These are phyloP conservation scores for Pheosia gnoma DNA, from an alignment of 2,888 invertebrate genomes.

Conservation along the genomic window DNA sequence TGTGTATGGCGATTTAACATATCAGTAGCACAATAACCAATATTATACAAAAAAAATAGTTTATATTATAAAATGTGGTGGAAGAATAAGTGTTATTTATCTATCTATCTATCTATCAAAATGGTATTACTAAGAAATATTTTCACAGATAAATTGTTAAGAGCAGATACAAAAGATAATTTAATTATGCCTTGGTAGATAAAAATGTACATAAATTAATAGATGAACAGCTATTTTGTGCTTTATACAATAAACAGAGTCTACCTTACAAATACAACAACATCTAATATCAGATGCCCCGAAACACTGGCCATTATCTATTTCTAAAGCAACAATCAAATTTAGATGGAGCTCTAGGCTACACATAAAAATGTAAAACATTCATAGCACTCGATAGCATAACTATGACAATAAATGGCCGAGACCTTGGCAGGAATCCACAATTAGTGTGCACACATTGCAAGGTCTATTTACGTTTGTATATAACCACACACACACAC, in stretches of 20 bases:
- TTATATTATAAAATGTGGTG: no score
- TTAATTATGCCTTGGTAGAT: no score
- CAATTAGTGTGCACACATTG: constrained; percentile 56
- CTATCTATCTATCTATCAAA: no score
- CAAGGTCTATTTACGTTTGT: constrained; percentile 52
- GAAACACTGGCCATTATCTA: not conserved
- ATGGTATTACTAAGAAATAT: no score
- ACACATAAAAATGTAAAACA: constrained; percentile 19
- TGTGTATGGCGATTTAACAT: no score
- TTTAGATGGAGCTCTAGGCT: constrained; percentile 50
- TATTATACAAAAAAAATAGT: no score
- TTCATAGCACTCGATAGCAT: constrained; percentile 33
- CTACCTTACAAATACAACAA: not conserved
- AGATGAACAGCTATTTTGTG: not conserved
- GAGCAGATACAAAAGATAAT: no score
- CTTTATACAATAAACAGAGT: no score
- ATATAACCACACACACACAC: constrained; percentile 14
- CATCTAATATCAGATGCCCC: not conserved
- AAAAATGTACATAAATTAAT: no score
- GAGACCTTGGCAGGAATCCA: constrained; percentile 81
- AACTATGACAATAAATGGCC: constrained; percentile 66
- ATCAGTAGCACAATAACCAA: no score
- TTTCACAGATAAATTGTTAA: no score
- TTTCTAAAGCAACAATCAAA: constrained; percentile 28
- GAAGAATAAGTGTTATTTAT: no score